Conservation (phyloP, 2,113 vertebrate genomes). For the Australoheros scitulus region DNA sequence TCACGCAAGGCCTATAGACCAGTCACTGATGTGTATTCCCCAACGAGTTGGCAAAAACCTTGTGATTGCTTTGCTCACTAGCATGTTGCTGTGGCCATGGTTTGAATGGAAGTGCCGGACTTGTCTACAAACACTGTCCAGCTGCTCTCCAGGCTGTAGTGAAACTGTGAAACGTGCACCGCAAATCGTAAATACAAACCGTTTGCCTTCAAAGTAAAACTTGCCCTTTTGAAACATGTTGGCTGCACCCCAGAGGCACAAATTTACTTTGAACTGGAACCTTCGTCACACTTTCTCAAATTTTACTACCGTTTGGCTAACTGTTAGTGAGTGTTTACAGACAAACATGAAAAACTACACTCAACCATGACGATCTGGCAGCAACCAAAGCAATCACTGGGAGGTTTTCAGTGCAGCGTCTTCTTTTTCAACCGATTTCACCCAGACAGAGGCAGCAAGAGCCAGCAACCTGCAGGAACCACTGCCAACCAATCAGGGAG, state of each 20-base stretch:
- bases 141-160: not conserved
- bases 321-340: rapidly evolving
- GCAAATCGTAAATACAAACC: no score
- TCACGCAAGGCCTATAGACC: no score
- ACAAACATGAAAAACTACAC: not conserved
- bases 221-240: not conserved
- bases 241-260: not conserved
- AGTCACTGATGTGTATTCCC: not conserved
- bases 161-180: no score
- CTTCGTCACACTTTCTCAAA: not conserved
- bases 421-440: not conserved
- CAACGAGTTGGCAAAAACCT: not conserved
- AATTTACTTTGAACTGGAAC: not conserved
- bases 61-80: not conserved
- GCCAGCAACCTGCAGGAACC: not conserved
- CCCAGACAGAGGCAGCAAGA: not conserved
- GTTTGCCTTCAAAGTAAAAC: not conserved
- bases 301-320: not conserved
- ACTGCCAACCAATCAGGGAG: no score
- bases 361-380: not conserved
- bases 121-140: not conserved
- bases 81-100: rapidly evolving
- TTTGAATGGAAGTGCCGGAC: not conserved
- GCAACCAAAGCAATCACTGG: not conserved
- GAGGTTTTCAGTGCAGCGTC: not conserved